Evolutionary conservation across 2,113 vertebrate genomes (phyloP), one percentile per base, ranked within the genome.

Genomic region (Macquaria ambigua): DNA sequence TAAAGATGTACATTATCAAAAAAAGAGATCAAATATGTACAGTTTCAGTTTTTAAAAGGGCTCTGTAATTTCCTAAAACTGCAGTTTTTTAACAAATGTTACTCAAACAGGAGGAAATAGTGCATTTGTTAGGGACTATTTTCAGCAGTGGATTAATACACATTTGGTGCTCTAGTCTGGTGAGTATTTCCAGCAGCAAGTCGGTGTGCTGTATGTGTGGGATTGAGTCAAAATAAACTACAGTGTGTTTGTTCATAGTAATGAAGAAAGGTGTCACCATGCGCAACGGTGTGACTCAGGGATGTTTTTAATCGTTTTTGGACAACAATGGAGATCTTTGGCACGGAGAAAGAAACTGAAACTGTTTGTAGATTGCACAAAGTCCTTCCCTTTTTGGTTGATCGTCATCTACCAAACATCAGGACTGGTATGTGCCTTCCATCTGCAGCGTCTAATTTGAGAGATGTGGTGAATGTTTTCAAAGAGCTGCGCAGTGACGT

Each of bases 391-490:
- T 41, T 28, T 70, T 37, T 23, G 34, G 6, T 48, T 68, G 73
- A 77, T 69, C 53, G 41, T 64, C 56, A 74, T 85, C 79, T 71
- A 1, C 41, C 52, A 66, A 56, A 6, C 63, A 46, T 1, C 59
- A 9, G 64, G 58, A 7, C 76, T 23, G 75, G 74, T 81, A 81
- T 84, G 78, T 62, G 55, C 0, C 55, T 73, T 82, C 63, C 18
- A 43, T 85, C 85, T 74, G 34, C 73, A 83, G 79, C 63, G 72
- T 83, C 14, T 83, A 58, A 87, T 90, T 87, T 82, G 18, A 72
- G 37, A 73, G 62, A 77, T 53, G 58, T 52, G 39, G 28, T 46
- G 37, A 76, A 73, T 52, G 39, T 34, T 56, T 80, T 83, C 61
- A 87, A 74, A 76, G 53, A 34, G 58, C 53, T 80, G 52, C 8